Evolutionary conservation across 2,888 invertebrate genomes (phyloP), one percentile per base, ranked within the genome.

Genomic region (Coleophora deauratella): DNA sequence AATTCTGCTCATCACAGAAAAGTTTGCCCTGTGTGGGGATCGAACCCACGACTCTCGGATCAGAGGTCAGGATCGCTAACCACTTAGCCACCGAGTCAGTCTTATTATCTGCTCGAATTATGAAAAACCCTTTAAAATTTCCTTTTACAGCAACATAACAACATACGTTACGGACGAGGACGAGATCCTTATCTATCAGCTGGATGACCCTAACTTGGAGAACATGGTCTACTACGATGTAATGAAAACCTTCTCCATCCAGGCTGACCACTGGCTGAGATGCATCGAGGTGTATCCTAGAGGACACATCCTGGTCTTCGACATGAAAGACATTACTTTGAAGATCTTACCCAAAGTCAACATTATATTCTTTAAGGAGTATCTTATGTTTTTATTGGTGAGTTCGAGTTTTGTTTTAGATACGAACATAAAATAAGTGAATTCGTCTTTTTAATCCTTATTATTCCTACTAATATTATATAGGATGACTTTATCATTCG

Each of bases 351-450:
- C 82, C 0, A 81, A 67, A 60, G 38, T 60, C 31, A 82, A 84
- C 41, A 46, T 84, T 9, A 70, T 81, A 55, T 73, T 55, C 50
- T 67, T 77, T 12, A 76, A 75, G 43, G 77, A 76, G 49, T 76
- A 75, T 33, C 10, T 78, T 1, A 27, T 71, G 1, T 81, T 49
- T 48, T 57, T 81, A 49, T 54, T 84, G 66, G 84, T 84, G 55
- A 69, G 71, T 62, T 21, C 6, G 21, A 4, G 21, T 21, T 21
- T 21, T 4, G 6, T 4, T 4, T 21, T 21, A 21, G 6, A 21
- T 4, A 21, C n/a, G n/a, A n/a, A n/a, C n/a, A n/a, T n/a, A n/a
- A n/a, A n/a, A n/a, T n/a, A n/a, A n/a, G n/a, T n/a, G n/a, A n/a
- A n/a, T n/a, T n/a, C n/a, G n/a, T n/a, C n/a, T n/a, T n/a, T n/a